These are phyloP conservation scores for Pyrgilauda ruficollis DNA, from an alignment of 2,113 vertebrate genomes.

Conservation along the genomic window DNA sequence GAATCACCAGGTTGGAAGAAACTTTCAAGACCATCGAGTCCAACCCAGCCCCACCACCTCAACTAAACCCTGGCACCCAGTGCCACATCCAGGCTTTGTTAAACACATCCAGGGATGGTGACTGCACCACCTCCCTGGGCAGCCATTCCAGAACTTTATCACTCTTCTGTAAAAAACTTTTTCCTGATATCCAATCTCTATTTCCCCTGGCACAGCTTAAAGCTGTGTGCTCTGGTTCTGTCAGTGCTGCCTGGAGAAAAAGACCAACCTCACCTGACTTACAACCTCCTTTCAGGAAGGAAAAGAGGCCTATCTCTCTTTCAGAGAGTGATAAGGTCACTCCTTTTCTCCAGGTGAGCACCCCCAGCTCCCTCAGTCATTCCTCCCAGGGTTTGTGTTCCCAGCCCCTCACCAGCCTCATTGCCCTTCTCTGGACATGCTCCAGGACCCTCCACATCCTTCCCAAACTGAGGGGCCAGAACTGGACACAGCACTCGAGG, in stretches of 20 bases:
- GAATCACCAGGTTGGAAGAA: background rate
- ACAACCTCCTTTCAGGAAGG: background rate
- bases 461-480: background rate
- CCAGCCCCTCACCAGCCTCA: background rate
- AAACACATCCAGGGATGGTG: background rate
- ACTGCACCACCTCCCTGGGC: background rate
- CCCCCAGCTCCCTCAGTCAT: background rate
- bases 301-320: background rate
- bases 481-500: background rate
- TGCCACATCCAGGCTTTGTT: background rate
- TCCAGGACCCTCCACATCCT: background rate
- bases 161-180: background rate
- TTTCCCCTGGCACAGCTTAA: background rate
- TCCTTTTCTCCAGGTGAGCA: background rate
- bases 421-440: background rate
- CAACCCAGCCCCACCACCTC: background rate
- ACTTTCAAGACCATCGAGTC: background rate
- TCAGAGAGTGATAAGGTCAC: background rate
- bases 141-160: background rate
- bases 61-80: background rate
- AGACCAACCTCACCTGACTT: rapidly evolving
- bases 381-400: background rate
- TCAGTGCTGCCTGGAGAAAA: background rate
- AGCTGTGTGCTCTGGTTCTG: background rate
- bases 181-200: background rate